Conservation (phyloP, 2,113 vertebrate genomes). For the Hippoglossus stenolepis region DNA sequence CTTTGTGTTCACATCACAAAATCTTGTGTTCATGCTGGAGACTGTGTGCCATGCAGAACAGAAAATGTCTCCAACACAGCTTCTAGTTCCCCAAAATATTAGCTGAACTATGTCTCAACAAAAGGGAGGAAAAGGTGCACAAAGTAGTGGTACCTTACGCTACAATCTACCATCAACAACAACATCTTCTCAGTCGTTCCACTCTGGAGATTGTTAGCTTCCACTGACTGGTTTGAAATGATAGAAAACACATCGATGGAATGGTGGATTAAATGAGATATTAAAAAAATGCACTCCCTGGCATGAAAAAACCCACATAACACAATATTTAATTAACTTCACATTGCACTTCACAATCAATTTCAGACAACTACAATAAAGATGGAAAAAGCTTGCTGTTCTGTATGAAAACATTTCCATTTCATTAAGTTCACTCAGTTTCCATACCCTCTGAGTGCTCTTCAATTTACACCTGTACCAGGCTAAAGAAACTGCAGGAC, state of each 20-base stretch:
- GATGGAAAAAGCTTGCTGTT: conserved; percentile 32
- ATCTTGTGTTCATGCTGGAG: conserved; percentile 32
- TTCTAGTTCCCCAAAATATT: background rate
- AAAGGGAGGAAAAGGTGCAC: conserved; percentile 39
- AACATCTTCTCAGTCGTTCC: conserved; percentile 11
- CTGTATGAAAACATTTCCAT: background rate
- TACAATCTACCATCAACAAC: conserved; percentile 14
- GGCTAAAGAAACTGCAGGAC: conserved; percentile 34
- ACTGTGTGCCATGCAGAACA: background rate
- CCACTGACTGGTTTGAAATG: conserved; percentile 37
- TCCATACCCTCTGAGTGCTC: conserved; percentile 32
- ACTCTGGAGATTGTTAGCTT: conserved; percentile 24
- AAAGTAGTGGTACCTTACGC: conserved; percentile 14
- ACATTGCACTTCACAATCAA: conserved; percentile 65
- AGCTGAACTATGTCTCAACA: conserved; percentile 14
- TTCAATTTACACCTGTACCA: conserved; percentile 32
- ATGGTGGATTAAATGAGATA: conserved; percentile 37
- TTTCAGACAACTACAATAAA: conserved; percentile 59
- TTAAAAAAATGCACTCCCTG: conserved; percentile 28
- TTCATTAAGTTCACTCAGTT: conserved; percentile 25
- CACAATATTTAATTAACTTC: conserved; percentile 64
- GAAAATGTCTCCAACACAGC: conserved; percentile 24
- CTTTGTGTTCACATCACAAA: conserved; percentile 47
- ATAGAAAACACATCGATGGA: conserved; percentile 29
- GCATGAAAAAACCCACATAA: conserved; percentile 43